Conservation (phyloP, 2,797 vertebrate species). For the Avahi laniger region DNA sequence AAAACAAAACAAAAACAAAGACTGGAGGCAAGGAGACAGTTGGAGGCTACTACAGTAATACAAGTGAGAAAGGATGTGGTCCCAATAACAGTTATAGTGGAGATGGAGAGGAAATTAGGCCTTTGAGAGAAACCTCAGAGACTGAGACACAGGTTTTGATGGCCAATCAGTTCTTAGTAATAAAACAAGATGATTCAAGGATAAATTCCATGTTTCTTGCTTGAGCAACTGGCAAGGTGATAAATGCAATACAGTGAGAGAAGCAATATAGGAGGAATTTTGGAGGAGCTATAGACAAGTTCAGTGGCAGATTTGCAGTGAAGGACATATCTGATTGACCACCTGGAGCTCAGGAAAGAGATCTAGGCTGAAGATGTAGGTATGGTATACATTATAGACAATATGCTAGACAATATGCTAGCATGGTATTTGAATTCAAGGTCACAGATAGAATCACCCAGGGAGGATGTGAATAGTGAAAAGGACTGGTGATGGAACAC, state of each 20-base stretch:
- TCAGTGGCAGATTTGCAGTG: constrained; percentile 26
- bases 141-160: background rate
- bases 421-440: background rate
- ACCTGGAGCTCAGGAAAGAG: background rate
- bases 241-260: background rate
- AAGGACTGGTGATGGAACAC: background rate
- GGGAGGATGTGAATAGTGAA: constrained; percentile 12
- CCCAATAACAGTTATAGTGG: background rate
- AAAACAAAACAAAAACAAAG: background rate
- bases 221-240: background rate
- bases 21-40: background rate
- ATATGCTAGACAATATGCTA: background rate
- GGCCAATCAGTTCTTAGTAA: background rate
- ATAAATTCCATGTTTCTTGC: background rate
- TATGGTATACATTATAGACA: background rate
- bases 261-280: background rate
- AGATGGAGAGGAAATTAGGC: background rate
- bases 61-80: background rate
- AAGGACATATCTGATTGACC: background rate
- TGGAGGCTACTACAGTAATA: background rate
- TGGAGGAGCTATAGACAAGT: background rate
- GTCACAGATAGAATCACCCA: background rate
- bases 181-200: background rate
- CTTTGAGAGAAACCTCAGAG: background rate
- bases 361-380: background rate